Evolutionary conservation across 2,113 vertebrate species (phyloP), one percentile per base, ranked within the genome.

Genomic region (Chamaetylas fuelleborni): DNA sequence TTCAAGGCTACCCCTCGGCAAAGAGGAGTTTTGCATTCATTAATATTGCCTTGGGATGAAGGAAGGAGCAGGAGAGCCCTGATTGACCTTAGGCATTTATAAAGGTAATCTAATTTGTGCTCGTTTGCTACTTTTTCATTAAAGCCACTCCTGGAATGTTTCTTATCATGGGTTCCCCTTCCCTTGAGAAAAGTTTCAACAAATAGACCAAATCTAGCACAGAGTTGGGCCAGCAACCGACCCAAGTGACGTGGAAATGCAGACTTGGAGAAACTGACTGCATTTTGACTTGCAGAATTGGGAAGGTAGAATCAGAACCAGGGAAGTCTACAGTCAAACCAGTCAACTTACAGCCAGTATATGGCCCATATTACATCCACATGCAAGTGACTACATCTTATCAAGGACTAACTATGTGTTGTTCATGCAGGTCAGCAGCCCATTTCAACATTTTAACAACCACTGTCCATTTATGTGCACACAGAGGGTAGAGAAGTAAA

Each of bases 81-180:
- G 93, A 94, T 22, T 96, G 93, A 96, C 95, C 95, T 92, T 90
- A 93, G 93, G 81, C 88, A 90, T 92, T 96, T 96, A 96, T 96
- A 93, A 96, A 97, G 72, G 92, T 95, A 97, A 96, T 95, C 94
- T 94, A 96, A 96, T 97, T 97, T 96, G 94, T 86, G 94, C 92
- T 96, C 23, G 22, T 96, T 96, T 97, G 94, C 92, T 95, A 95
- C 90, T 96, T 96, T 96, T 96, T 94, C 95, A 96, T 96, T 97
- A 95, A 93, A 97, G 90, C 88, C 86, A 95, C 92, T 94, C 67
- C 82, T 93, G 95, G 76, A 96, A 95, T 92, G 86, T 93, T 94
- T 93, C 86, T 96, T 96, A 88, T 84, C 90, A 74, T 81, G 88
- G 93, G 76, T 86, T 90, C 81, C 1, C 11, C 33, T 86, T 97